Base-by-base conservation (phyloP, 1,140 invertebrate genomes). In the Trichonephila clavipes region DNA sequence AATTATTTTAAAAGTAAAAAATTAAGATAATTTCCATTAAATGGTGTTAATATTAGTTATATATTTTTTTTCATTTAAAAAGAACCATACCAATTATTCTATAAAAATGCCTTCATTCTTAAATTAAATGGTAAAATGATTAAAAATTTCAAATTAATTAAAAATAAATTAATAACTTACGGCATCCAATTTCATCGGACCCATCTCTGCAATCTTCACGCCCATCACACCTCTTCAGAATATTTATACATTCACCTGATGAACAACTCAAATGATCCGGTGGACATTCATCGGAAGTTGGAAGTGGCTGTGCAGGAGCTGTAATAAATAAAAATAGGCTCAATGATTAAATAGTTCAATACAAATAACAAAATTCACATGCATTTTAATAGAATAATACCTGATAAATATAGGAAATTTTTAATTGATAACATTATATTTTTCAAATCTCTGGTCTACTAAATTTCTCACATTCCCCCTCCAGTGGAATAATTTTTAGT, bases 141-240 rank as follows among this genome's bases (percentile, higher is more conserved):
- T n/a, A 0, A 51, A 34, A 83, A 51, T 51, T 83, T n/a, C 12
- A 64, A 51, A 0, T 10, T 51, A 51, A 51, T 51, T 12, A 51
- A 51, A 72, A n/a, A 51, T 77, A 51, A 88, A 44, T 14, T 18
- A 21, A 34, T 16, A 90, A 95, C 95, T 94, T 95, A 96, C 95
- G 92, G 85, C 96, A 96, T 83, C 95, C 95, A 62, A 88, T 61
- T 88, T 96, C 95, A 91, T 96, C 95, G 7, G 94, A 95, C 1
- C 93, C 92, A 95, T 96, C 96, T 18, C 95, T 95, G 94, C 97
- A 97, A 95, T 99, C 98, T 95, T 97, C 97, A 95, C 98, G 97
- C 21, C 98, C 98, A 95, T 98, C 98, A 95, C 97, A 99, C 93
- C 98, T 94, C 87, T 94, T 94, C 28, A 44, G 19, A 28, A 85